A percentile compares a stretch with the other conserved stretches of the same genome.
phyloP scores from a whole-genome alignment of 2,888 invertebrate species.

The Coenonympha arcania region DNA sequence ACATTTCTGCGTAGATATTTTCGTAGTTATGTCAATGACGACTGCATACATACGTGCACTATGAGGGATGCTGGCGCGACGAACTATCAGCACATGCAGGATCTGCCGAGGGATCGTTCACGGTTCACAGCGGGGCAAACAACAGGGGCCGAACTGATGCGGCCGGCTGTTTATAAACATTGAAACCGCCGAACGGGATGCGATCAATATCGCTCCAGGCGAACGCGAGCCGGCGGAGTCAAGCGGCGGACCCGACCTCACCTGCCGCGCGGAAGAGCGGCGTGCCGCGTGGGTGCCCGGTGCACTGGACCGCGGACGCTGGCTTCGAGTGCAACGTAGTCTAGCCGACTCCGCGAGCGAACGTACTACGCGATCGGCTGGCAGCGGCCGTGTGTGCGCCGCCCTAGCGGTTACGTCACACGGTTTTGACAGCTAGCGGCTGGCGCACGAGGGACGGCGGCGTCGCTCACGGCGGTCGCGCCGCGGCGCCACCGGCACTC shows the following conservation, averaged over 20 bases:
- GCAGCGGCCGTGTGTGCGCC: constrained; percentile 57
- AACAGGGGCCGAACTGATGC: constrained; percentile 55
- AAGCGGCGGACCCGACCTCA: constrained; percentile 50
- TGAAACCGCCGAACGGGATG: constrained; percentile 50
- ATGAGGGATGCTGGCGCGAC: constrained; percentile 40
- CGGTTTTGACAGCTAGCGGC: constrained; percentile 51
- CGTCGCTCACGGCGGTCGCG: constrained; percentile 29
- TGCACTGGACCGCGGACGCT: constrained; percentile 42
- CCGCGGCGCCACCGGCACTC: constrained; percentile 47
- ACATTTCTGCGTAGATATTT: constrained; percentile 25
- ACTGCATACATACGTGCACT: constrained; percentile 59
- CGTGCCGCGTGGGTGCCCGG: constrained; percentile 37
- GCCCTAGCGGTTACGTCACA: constrained; percentile 61
- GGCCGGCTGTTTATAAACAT: constrained; percentile 73
- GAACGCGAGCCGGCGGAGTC: constrained; percentile 47
- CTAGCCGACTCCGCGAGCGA: constrained; percentile 41
- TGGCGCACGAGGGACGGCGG: constrained; percentile 23
- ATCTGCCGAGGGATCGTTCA: constrained; percentile 42
- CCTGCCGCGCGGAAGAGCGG: constrained; percentile 45
- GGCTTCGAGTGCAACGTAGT: constrained; percentile 37
- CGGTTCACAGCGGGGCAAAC: constrained; percentile 43
- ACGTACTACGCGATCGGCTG: constrained; percentile 58
- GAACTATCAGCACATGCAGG: constrained; percentile 48
- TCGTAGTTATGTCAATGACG: constrained; percentile 34
- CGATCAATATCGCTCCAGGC: constrained; percentile 55